Conservation (phyloP, 2,888 invertebrate species). For the Sturmia bella region DNA sequence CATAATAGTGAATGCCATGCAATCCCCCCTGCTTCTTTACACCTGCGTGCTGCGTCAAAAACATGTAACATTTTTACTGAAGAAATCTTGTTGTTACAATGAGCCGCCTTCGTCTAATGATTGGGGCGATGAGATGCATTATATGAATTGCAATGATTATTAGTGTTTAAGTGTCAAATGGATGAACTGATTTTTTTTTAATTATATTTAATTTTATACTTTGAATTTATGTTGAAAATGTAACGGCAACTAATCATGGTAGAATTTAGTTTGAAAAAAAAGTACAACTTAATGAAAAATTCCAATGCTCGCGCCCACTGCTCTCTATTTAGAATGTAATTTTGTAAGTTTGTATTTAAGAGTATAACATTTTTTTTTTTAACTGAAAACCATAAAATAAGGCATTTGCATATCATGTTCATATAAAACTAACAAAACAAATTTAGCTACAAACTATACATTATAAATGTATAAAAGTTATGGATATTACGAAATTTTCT, state of each 20-base stretch:
- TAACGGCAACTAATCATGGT: constrained; percentile 47
- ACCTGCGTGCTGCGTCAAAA: constrained; percentile 90
- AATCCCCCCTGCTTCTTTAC: constrained; percentile 89
- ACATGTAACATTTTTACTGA: constrained; percentile 89
- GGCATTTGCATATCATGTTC: constrained; percentile 50
- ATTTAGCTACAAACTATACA: constrained; percentile 52
- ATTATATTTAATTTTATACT: constrained; percentile 38
- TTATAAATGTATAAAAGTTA: constrained; percentile 49
- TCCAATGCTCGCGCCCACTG: constrained; percentile 49
- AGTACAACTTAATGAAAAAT: constrained; percentile 57
- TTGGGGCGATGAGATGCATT: constrained; percentile 95
- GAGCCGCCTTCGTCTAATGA: constrained; percentile 89
- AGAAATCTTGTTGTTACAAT: constrained; percentile 90
- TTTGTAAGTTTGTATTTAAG: constrained; percentile 6
- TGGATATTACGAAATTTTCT: constrained; percentile 38
- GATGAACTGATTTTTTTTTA: constrained; percentile 59
- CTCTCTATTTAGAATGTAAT: constrained; percentile 31
- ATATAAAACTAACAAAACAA: constrained; percentile 3
- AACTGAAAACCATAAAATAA: constrained; percentile 39
- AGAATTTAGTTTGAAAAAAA: constrained; percentile 47
- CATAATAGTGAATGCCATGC: constrained; percentile 89
- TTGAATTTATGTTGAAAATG: constrained; percentile 60
- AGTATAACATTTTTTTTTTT: constrained; percentile 4
- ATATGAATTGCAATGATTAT: constrained; percentile 87
- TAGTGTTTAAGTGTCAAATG: constrained; percentile 67